A percentile compares a stretch with the other conserved stretches of the same genome.
These are phyloP conservation scores for Habroteleia sp. DNA, from an alignment of 2,888 invertebrate genomes.

Conservation along the genomic window DNA sequence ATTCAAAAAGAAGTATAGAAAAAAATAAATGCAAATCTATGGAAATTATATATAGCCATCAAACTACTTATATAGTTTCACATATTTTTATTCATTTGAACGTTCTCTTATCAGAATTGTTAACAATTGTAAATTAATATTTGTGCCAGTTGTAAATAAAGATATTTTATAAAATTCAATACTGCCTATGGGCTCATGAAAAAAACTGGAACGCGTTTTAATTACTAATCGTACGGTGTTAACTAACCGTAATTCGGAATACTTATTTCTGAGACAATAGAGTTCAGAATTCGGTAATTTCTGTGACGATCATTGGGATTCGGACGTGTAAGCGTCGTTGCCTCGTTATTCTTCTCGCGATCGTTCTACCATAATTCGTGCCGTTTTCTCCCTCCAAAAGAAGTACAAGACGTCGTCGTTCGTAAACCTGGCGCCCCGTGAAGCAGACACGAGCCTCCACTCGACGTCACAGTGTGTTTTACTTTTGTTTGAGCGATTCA, in stretches of 20 bases:
- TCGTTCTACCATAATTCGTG: slow-evolving; percentile 65
- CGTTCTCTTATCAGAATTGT: too few species aligned
- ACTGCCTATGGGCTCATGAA: too few species aligned
- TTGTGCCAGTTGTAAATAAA: too few species aligned
- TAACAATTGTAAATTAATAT: too few species aligned
- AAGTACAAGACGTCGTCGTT: slow-evolving; percentile 64
- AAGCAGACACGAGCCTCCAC: slow-evolving; percentile 69
- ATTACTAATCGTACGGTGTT: too few species aligned
- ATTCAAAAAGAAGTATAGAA: too few species aligned
- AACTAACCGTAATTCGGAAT: slow-evolving; percentile 21
- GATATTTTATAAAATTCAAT: too few species aligned
- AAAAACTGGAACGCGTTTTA: too few species aligned
- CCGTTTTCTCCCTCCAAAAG: slow-evolving; percentile 53
- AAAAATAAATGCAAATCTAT: too few species aligned
- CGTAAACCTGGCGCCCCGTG: slow-evolving; percentile 68
- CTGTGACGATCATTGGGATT: slow-evolving; percentile 62
- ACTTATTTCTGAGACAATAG: not conserved
- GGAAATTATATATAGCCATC: too few species aligned
- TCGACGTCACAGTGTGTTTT: slow-evolving; percentile 65
- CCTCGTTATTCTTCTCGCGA: slow-evolving; percentile 66
- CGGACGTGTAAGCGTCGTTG: slow-evolving; percentile 66
- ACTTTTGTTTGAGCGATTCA: slow-evolving; percentile 52
- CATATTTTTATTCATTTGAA: too few species aligned
- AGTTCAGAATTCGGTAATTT: slow-evolving; percentile 52
- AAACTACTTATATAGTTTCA: too few species aligned